Evolutionary conservation across 2,888 invertebrate species (phyloP).

Genomic region (Yponomeuta sedellus): DNA sequence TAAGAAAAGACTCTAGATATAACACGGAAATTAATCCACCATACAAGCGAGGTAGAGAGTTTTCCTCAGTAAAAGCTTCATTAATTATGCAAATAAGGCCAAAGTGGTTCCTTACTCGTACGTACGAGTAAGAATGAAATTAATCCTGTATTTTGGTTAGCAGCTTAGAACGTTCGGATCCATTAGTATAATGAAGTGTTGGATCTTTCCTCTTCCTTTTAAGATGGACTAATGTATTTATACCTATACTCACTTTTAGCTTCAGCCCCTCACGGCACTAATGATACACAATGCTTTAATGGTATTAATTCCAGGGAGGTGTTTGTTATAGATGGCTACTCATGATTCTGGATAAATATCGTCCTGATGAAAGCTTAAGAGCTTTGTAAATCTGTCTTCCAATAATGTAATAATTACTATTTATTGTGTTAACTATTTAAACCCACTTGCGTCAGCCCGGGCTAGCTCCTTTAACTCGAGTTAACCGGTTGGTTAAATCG

Average conservation of each 20-base stretch:
- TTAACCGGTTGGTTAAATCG: too few species aligned
- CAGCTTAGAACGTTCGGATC: conserved; percentile 4
- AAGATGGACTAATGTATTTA: neutral
- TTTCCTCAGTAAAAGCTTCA: neutral
- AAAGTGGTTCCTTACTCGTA: neutral
- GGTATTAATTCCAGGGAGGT: too few species aligned
- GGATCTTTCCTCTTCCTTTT: neutral
- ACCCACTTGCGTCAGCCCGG: too few species aligned
- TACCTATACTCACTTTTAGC: neutral
- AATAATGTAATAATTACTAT: too few species aligned
- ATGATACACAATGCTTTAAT: too few species aligned
- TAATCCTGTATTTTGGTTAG: conserved; percentile 6
- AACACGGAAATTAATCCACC: neutral
- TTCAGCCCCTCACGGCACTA: neutral
- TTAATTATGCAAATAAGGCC: conserved; percentile 7
- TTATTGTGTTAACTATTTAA: too few species aligned
- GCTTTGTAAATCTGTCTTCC: too few species aligned
- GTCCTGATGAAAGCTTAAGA: too few species aligned
- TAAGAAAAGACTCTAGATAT: neutral
- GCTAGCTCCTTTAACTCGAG: too few species aligned
- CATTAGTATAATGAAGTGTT: conserved; percentile 9
- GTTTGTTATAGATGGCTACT: too few species aligned
- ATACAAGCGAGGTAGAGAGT: neutral
- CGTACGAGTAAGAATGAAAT: conserved; percentile 8
- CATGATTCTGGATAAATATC: too few species aligned